phyloP scores from a whole-genome alignment of 2,113 vertebrate genomes.

The Crypturellus undulatus region DNA sequence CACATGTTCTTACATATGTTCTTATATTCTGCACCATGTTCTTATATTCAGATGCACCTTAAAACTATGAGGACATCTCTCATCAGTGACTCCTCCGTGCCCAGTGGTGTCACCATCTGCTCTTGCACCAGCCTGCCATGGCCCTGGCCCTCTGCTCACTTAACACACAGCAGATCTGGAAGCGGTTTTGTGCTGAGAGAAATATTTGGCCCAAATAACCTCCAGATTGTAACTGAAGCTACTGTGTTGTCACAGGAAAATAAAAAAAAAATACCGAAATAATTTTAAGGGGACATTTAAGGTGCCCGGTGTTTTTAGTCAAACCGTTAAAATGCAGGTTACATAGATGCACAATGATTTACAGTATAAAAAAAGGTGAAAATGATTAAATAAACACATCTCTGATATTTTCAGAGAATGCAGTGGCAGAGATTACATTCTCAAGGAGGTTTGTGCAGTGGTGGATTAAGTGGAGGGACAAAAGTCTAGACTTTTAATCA shows the following conservation, averaged over 20 bases:
- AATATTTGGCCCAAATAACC: background rate
- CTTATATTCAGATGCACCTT: background rate
- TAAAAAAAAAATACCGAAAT: background rate
- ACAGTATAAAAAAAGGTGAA: background rate
- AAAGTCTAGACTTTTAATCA: background rate
- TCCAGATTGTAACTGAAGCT: background rate
- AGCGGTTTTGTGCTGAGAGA: background rate
- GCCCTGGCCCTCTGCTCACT: background rate
- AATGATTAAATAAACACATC: background rate
- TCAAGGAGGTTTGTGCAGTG: background rate
- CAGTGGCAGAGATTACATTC: background rate
- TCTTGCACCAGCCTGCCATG: background rate
- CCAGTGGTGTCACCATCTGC: background rate
- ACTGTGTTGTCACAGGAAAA: background rate
- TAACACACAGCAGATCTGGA: background rate
- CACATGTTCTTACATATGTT: too few species aligned
- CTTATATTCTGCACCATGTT: background rate
- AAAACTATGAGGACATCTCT: background rate
- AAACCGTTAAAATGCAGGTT: background rate
- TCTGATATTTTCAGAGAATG: background rate
- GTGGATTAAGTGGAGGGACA: background rate
- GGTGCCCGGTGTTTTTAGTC: background rate
- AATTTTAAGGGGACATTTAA: background rate
- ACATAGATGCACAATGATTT: background rate
- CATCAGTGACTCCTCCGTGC: background rate